Conservation (phyloP, 2,113 vertebrate species). For the Pimephales promelas region DNA sequence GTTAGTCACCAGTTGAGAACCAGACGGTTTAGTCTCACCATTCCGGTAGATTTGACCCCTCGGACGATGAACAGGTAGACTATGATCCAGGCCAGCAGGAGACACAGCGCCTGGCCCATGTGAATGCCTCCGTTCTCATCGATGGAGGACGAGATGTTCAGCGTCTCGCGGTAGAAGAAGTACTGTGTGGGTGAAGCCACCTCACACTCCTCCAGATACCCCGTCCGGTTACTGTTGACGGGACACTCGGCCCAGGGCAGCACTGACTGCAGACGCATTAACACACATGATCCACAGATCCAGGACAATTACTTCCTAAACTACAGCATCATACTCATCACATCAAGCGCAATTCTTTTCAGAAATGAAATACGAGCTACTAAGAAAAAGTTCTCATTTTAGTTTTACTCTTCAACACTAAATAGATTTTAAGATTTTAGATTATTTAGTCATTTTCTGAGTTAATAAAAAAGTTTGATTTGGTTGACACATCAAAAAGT, state of each 20-base stretch:
- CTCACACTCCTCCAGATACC: constrained; percentile 84
- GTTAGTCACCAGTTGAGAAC: background rate
- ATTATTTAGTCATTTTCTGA: background rate
- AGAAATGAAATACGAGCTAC: background rate
- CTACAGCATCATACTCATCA: background rate
- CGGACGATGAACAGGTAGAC: constrained; percentile 87
- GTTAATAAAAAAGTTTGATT: background rate
- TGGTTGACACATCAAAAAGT: background rate
- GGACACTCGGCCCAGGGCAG: constrained; percentile 90
- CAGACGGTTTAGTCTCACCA: constrained; percentile 70
- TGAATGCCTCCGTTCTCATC: constrained; percentile 80
- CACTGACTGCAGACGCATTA: constrained; percentile 72
- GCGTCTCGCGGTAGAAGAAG: constrained; percentile 92
- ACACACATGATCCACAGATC: background rate
- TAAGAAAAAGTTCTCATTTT: background rate
- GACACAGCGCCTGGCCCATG: constrained; percentile 82
- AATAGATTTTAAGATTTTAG: background rate
- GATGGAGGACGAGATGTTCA: constrained; percentile 86
- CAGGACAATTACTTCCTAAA: background rate
- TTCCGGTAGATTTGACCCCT: constrained; percentile 87
- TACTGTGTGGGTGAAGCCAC: constrained; percentile 86
- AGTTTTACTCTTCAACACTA: background rate
- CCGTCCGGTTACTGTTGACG: constrained; percentile 80
- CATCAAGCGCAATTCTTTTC: background rate
- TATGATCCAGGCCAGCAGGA: constrained; percentile 85